These are phyloP conservation scores for Hipposideros larvatus DNA, from an alignment of 2,797 vertebrate genomes.

Conservation along the genomic window DNA sequence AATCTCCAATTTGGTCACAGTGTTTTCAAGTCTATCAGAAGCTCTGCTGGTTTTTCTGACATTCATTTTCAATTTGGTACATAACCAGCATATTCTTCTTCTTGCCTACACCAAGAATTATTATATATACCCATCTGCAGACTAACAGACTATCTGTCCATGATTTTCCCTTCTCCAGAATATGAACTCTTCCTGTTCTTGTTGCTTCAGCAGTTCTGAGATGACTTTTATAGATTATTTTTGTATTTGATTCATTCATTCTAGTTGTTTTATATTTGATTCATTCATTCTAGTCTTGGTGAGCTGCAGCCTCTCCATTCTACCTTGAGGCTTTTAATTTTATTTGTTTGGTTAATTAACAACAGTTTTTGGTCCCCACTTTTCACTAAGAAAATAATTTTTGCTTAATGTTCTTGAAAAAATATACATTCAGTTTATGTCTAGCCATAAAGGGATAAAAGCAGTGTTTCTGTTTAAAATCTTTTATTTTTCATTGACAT, in stretches of 20 bases:
- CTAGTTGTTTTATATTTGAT: background rate
- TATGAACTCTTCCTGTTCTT: background rate
- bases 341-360: background rate
- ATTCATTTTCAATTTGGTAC: background rate
- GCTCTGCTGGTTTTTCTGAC: background rate
- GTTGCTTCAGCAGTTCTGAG: background rate
- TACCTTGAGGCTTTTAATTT: background rate
- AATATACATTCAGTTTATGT: background rate
- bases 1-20: background rate
- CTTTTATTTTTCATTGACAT: background rate
- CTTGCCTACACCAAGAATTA: background rate
- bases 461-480: background rate
- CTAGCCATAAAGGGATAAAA: background rate
- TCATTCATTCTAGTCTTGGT: background rate
- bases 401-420: background rate
- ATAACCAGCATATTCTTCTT: background rate
- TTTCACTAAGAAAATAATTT: background rate
- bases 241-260: background rate
- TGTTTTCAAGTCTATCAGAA: background rate
- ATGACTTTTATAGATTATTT: slow-evolving; percentile 17
- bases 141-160: background rate
- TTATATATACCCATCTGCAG: background rate
- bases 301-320: background rate
- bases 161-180: background rate
- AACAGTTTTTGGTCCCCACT: background rate